Conservation (phyloP, 1,140 invertebrate genomes). For the Calliphora vicina region DNA sequence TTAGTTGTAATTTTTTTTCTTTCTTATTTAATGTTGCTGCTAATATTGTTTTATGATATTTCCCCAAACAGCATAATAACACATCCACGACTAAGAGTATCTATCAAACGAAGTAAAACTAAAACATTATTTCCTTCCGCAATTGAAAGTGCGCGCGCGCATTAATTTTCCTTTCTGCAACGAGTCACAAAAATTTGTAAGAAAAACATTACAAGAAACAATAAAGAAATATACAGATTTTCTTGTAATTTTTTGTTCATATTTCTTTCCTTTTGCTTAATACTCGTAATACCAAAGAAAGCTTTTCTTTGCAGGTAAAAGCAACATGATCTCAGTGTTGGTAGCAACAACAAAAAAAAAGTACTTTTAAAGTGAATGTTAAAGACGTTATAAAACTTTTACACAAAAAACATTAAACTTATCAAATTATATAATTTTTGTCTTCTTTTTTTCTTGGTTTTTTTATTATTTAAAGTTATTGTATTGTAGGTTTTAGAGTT, state of each 20-base stretch:
- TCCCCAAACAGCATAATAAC: conserved; percentile 7
- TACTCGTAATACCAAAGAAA: background rate
- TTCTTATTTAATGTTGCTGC: background rate
- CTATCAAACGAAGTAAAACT: background rate
- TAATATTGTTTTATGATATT: background rate
- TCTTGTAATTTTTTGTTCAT: background rate
- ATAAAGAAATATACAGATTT: background rate
- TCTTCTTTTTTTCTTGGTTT: too few relatives aligned
- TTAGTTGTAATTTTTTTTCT: background rate
- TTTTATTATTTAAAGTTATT: too few relatives aligned
- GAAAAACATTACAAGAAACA: too few relatives aligned
- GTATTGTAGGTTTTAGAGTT: too few relatives aligned
- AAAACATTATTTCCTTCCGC: background rate
- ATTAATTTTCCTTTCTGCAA: too few relatives aligned
- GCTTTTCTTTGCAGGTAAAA: background rate
- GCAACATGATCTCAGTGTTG: background rate
- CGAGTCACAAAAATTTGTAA: background rate
- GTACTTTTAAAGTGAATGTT: background rate
- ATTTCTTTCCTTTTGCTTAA: background rate
- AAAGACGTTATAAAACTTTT: too few relatives aligned
- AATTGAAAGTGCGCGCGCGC: background rate
- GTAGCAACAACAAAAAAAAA: background rate
- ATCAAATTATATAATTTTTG: too few relatives aligned
- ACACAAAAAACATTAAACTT: too few relatives aligned
- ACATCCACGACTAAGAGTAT: background rate